A percentile compares a stretch with the other conserved stretches of the same genome.
These are phyloP conservation scores for Hoplodrina blanda DNA, from an alignment of 2,888 invertebrate genomes.

Conservation along the genomic window DNA sequence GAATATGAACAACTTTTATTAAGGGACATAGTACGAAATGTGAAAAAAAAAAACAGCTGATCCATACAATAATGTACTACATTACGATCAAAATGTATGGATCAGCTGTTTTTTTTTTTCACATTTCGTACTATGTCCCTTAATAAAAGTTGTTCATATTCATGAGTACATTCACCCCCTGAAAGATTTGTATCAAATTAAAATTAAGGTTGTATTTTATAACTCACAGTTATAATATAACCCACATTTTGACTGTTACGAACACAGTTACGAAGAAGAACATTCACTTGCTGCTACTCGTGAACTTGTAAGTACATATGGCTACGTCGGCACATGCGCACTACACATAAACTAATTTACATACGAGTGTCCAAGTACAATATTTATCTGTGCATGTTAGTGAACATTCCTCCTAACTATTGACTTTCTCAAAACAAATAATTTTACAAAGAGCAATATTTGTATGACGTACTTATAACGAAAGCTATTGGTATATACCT, in stretches of 20 bases:
- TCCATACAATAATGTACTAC: no score
- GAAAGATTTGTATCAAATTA: no score
- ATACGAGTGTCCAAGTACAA: not conserved
- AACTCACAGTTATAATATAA: not conserved
- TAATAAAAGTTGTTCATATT: no score
- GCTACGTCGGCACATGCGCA: conserved; percentile 1
- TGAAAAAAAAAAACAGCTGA: no score
- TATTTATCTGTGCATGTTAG: not conserved
- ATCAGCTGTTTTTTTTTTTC: no score
- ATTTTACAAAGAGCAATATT: not conserved
- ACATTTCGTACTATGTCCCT: no score
- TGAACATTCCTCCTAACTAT: conserved; percentile 10
- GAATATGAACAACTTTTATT: no score
- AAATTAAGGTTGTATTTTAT: no score
- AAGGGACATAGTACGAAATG: no score
- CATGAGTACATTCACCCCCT: no score
- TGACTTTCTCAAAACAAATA: conserved; percentile 27
- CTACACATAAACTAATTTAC: conserved; percentile 20
- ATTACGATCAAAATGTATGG: no score
- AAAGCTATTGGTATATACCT: not conserved
- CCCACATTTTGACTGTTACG: no score
- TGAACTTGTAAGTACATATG: not conserved
- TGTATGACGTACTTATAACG: not conserved
- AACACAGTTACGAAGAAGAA: not conserved
- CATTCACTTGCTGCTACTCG: not conserved